These are phyloP conservation scores for Pristionchus mayeri DNA, from an alignment of 2,888 invertebrate genomes.

Conservation along the genomic window DNA sequence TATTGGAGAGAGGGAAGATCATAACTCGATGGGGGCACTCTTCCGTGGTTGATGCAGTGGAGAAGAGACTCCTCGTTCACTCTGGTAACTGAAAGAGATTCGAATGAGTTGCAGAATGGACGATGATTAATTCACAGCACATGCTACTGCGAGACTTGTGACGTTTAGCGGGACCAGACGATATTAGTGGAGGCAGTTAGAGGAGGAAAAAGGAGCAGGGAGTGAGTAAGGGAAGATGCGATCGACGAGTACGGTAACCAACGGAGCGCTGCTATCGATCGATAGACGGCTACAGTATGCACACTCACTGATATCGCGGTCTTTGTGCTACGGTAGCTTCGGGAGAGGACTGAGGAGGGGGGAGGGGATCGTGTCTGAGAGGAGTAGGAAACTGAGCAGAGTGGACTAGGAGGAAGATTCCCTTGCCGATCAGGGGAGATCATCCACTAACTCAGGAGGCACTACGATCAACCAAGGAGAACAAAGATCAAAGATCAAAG, in stretches of 20 bases:
- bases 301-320: slow-evolving; percentile 23
- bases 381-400: not conserved
- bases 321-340: slow-evolving; percentile 7
- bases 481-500: slow-evolving; percentile 6
- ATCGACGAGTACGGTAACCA: slow-evolving; percentile 50
- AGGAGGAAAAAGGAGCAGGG: slow-evolving; percentile 12
- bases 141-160: slow-evolving; percentile 1
- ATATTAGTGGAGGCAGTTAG: slow-evolving; percentile 6
- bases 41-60: slow-evolving; percentile 63
- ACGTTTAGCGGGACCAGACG: not conserved
- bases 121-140: not conserved
- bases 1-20: slow-evolving; percentile 34
- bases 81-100: slow-evolving; percentile 2
- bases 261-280: not conserved
- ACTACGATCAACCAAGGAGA: too few relatives aligned
- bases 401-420: too few relatives aligned
- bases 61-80: slow-evolving; percentile 51
- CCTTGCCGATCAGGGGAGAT: too few relatives aligned
- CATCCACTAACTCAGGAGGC: too few relatives aligned
- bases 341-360: slow-evolving; percentile 1
- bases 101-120: not conserved
- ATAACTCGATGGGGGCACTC: slow-evolving; percentile 63
- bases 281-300: slow-evolving; percentile 7
- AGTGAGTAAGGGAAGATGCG: slow-evolving; percentile 43
- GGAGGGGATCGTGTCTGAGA: not conserved